phyloP scores from a whole-genome alignment of 2,797 vertebrate species.

The Chiroxiphia lanceolata region DNA sequence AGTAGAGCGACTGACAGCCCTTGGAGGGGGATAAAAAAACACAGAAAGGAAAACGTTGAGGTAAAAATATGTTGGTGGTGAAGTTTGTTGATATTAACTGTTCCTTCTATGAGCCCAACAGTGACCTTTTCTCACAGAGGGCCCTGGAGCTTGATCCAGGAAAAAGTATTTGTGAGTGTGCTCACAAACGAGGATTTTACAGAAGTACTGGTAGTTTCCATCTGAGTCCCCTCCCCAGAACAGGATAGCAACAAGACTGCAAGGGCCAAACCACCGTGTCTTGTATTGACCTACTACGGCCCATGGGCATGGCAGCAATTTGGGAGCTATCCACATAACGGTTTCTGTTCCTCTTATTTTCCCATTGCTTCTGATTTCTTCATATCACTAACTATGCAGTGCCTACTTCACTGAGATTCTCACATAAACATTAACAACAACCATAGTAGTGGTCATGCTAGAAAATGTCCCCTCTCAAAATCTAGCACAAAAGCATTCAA shows the following conservation, averaged over 20 bases:
- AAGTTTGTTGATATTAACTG: neutral
- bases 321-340: neutral
- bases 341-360: neutral
- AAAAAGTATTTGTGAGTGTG: neutral
- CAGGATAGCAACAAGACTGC: neutral
- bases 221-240: neutral
- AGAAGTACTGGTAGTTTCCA: neutral
- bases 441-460: neutral
- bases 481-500: neutral
- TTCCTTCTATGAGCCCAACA: neutral
- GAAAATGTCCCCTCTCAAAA: neutral
- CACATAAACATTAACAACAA: neutral
- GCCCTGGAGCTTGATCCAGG: neutral
- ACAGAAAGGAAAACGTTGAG: conserved; percentile 7
- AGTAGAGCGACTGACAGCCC: neutral
- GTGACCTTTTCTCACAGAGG: neutral
- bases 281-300: accelerated
- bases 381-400: neutral
- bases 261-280: neutral
- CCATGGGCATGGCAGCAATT: neutral
- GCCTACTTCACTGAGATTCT: neutral
- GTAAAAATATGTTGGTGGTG: neutral
- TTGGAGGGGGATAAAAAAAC: neutral
- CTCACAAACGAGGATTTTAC: neutral
- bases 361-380: neutral